phyloP scores from a whole-genome alignment of 1,140 invertebrate genomes.

The Papilio dardanus region DNA sequence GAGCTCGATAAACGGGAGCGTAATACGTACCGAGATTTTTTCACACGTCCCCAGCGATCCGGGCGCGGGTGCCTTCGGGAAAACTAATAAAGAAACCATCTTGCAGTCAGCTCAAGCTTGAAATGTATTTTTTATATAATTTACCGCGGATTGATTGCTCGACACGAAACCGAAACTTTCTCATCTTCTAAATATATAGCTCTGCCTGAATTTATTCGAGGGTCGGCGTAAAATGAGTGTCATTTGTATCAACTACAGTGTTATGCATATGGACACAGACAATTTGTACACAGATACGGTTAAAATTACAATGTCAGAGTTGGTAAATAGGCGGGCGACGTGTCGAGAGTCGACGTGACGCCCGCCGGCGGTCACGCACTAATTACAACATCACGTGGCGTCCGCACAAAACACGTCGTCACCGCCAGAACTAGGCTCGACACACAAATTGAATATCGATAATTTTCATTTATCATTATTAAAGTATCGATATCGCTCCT shows the following conservation, averaged over 20 bases:
- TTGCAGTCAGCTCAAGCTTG: slow-evolving; percentile 77
- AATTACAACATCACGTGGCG: slow-evolving; percentile 77
- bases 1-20: slow-evolving; percentile 72
- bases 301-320: slow-evolving; percentile 50
- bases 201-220: background rate
- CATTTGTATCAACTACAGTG: background rate
- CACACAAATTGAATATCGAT: slow-evolving; percentile 43
- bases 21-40: slow-evolving; percentile 75
- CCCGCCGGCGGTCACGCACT: slow-evolving; percentile 68
- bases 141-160: slow-evolving; percentile 76
- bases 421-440: slow-evolving; percentile 47
- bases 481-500: slow-evolving; percentile 22
- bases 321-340: slow-evolving; percentile 58
- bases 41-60: slow-evolving; percentile 73
- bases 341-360: slow-evolving; percentile 61
- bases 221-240: background rate
- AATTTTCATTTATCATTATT: slow-evolving; percentile 35
- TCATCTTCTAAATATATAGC: background rate
- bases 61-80: slow-evolving; percentile 59
- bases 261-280: background rate
- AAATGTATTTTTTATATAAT: slow-evolving; percentile 83
- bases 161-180: slow-evolving; percentile 55
- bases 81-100: slow-evolving; percentile 82
- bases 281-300: slow-evolving; percentile 23
- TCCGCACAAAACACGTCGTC: slow-evolving; percentile 71